Evolutionary conservation across 2,113 vertebrate genomes (phyloP), one percentile per base, ranked within the genome.

Genomic region (Sisor rabdophorus): DNA sequence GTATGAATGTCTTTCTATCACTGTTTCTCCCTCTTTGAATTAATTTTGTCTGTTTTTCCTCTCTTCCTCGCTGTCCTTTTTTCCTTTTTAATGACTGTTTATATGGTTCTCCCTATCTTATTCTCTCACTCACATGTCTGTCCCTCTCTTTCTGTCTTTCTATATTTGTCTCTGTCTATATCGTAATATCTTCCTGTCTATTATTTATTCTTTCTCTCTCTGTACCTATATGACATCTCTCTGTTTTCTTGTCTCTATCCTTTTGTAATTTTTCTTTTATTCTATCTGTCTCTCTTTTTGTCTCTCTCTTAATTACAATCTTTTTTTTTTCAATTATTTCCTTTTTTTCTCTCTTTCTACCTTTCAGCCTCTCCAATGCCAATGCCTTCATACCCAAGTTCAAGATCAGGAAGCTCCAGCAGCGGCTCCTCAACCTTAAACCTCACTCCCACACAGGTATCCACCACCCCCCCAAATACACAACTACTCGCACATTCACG

Each of bases 341-440:
- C 30, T 19, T 17, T 32, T 19, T 40, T 2, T 12, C 20, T 4
- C 15, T 36, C 60, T 40, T 0, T n/a, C 8, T 61, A 24, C 19
- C 15, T 44, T 44, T 44, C 86, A 98, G 96, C 93, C 80, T 92
- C 91, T 58, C 93, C 94, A 0, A 91, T 93, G 87, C 92, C 93
- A 11, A 85, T 95, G 87, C 91, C 92, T 79, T 92, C 92, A 0
- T 94, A 92, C 60, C 94, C 94, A 2, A 93, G 92, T 76, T 95
- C 93, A 5, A 92, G 92, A 30, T 97, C 95, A 0, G 94, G 87
- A 63, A 97, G 95, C 81, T 97, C 94, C 73, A 96, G 92, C 60
- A 93, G 94, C 86, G 93, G 94, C 86, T 98, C 95, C 53, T 94
- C 93, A 56, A 93, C 93, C 9, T 97, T 95, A n/a, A 94, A 96